A percentile compares a stretch with the other conserved stretches of the same genome.
Evolutionary conservation across 1,140 invertebrate species (phyloP).

Genomic region (Pseudomyrmex cubaensis): DNA sequence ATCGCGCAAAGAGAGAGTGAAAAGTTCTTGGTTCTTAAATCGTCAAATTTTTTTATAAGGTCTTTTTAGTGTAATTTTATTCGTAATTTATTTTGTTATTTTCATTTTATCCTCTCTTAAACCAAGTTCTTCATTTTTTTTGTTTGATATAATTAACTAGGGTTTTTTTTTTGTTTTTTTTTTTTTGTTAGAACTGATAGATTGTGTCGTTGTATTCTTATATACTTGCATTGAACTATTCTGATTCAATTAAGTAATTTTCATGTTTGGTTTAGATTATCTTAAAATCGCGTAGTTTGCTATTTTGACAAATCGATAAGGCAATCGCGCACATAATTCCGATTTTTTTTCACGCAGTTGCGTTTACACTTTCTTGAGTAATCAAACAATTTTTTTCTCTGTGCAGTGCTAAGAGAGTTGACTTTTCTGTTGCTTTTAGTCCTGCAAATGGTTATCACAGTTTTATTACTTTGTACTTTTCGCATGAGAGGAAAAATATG

Average conservation of each 20-base stretch:
- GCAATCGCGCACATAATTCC: background rate
- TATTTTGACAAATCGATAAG: slow-evolving; percentile 5
- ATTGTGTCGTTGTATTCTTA: background rate
- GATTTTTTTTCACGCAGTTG: background rate
- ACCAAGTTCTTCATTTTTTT: slow-evolving; percentile 25
- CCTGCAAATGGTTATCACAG: slow-evolving; percentile 9
- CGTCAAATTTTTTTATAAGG: slow-evolving; percentile 20
- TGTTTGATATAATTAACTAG: slow-evolving; percentile 22
- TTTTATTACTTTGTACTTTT: slow-evolving; percentile 47
- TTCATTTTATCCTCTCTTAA: slow-evolving; percentile 39
- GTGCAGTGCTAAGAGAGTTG: background rate
- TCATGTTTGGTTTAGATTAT: background rate
- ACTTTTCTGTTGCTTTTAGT: slow-evolving; percentile 31
- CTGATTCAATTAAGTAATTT: slow-evolving; percentile 11
- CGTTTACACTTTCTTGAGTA: no score
- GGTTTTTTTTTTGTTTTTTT: background rate
- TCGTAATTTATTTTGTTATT: slow-evolving; percentile 15
- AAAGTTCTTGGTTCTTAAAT: slow-evolving; percentile 33
- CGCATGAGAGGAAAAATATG: background rate
- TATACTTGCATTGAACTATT: background rate
- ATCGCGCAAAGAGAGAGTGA: slow-evolving; percentile 3
- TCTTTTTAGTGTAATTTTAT: slow-evolving; percentile 42
- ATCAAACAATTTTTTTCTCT: background rate
- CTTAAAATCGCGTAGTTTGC: background rate
- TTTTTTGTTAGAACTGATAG: background rate